These are phyloP conservation scores for Mobula birostris DNA, from an alignment of 2,113 vertebrate species.

Conservation along the genomic window DNA sequence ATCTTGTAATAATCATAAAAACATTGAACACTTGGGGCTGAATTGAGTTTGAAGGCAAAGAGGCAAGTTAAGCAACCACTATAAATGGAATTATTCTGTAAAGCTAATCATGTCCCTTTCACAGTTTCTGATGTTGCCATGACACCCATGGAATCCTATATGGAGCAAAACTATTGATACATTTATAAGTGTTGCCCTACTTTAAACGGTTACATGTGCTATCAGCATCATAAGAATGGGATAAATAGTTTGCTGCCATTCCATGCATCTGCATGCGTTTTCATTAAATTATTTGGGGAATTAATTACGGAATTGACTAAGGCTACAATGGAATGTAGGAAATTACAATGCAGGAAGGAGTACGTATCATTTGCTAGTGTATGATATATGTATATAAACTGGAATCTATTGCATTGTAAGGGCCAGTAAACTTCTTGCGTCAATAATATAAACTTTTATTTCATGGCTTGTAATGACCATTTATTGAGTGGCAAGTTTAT, in stretches of 20 bases:
- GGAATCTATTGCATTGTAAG: slow-evolving; percentile 1
- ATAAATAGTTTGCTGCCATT: not conserved
- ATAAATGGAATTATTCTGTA: not conserved
- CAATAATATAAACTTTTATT: not conserved
- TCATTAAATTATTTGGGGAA: not conserved
- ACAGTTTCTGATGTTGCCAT: not conserved
- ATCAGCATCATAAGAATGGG: not conserved
- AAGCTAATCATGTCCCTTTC: not conserved
- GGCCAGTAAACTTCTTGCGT: not conserved
- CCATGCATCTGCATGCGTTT: not conserved
- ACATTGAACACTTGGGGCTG: not conserved
- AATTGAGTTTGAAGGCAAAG: not conserved
- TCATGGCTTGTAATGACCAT: not conserved
- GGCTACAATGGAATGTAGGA: slow-evolving; percentile 1
- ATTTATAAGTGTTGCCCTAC: not conserved
- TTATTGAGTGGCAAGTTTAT: not conserved
- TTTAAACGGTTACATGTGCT: not conserved
- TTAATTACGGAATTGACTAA: not conserved
- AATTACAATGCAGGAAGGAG: not conserved
- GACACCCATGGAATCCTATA: not conserved
- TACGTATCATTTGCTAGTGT: not conserved
- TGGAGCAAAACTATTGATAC: not conserved
- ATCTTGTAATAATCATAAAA: not conserved
- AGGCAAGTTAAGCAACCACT: not conserved
- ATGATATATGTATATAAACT: slow-evolving; percentile 14